Percentiles rank a stretch among this genome's conserved stretches.
phyloP scores from a whole-genome alignment of 2,888 invertebrate genomes.

The Neria commutata region DNA sequence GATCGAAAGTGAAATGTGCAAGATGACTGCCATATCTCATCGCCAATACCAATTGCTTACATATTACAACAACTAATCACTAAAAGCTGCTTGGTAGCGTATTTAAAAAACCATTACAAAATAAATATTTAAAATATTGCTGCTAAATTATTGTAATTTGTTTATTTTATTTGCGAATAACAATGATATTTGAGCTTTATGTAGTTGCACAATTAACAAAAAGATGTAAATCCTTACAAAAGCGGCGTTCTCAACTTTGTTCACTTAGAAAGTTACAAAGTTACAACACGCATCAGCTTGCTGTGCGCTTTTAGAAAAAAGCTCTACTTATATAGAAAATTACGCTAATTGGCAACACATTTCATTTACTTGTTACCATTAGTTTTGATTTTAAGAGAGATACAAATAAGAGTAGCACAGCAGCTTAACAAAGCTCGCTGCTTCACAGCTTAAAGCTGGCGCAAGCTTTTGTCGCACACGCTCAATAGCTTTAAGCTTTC shows the following conservation, averaged over 20 bases:
- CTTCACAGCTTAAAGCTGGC: neutral
- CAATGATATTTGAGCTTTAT: neutral
- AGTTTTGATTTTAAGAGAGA: too few species aligned
- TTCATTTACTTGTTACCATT: constrained; percentile 8
- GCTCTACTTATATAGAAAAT: neutral
- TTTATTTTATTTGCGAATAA: neutral
- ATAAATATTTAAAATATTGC: neutral
- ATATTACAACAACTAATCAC: neutral
- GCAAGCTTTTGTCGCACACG: neutral
- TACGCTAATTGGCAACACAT: constrained; percentile 37
- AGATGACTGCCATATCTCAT: too few species aligned
- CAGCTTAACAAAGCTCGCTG: too few species aligned
- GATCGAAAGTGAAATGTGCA: too few species aligned
- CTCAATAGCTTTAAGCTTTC: neutral
- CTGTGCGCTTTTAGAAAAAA: neutral
- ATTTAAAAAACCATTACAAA: neutral
- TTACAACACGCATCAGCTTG: too few species aligned
- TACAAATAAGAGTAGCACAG: too few species aligned
- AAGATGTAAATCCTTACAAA: too few species aligned
- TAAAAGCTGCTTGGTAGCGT: neutral
- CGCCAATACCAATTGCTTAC: too few species aligned
- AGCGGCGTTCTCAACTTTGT: neutral
- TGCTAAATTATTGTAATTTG: constrained; percentile 5
- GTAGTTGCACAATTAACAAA: too few species aligned
- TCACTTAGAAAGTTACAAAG: neutral